Percentiles rank a stretch among this genome's conserved stretches.
phyloP scores from a whole-genome alignment of 2,888 invertebrate species.

The Halocaridina rubra region DNA sequence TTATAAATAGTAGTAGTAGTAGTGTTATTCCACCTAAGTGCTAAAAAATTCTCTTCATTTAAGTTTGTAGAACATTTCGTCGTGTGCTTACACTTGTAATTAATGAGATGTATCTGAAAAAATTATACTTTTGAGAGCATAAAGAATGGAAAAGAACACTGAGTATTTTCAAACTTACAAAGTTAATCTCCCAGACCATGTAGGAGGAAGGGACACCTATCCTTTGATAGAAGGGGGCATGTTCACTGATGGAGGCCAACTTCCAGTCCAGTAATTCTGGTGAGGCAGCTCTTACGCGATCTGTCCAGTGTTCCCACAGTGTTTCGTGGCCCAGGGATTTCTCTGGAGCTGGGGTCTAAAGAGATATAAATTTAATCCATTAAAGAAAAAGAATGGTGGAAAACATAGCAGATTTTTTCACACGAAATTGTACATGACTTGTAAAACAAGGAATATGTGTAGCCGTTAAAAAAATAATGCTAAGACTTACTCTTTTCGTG shows the following conservation, averaged over 20 bases:
- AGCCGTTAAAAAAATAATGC: no score
- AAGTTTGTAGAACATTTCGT: not conserved
- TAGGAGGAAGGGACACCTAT: slow-evolving; percentile 58
- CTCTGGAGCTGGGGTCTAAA: slow-evolving; percentile 62
- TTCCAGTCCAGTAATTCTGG: slow-evolving; percentile 52
- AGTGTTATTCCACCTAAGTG: no score
- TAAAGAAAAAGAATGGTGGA: no score
- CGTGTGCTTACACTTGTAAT: not conserved
- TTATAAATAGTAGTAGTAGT: no score
- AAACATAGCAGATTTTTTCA: no score
- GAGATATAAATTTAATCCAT: no score
- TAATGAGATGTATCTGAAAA: not conserved
- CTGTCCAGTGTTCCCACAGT: slow-evolving; percentile 61
- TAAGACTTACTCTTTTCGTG: slow-evolving; percentile 51
- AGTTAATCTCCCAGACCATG: slow-evolving; percentile 60
- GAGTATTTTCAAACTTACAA: slow-evolving; percentile 16
- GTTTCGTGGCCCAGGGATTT: slow-evolving; percentile 38
- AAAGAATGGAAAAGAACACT: not conserved
- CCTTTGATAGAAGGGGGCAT: slow-evolving; percentile 62
- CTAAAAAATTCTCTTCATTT: no score
- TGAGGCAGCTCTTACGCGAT: slow-evolving; percentile 35
- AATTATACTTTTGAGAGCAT: not conserved
- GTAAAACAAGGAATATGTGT: no score
- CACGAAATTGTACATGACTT: no score
- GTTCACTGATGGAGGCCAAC: slow-evolving; percentile 60